Base-by-base conservation (phyloP, 2,113 vertebrate genomes). In the Typhlomys cinereus region DNA sequence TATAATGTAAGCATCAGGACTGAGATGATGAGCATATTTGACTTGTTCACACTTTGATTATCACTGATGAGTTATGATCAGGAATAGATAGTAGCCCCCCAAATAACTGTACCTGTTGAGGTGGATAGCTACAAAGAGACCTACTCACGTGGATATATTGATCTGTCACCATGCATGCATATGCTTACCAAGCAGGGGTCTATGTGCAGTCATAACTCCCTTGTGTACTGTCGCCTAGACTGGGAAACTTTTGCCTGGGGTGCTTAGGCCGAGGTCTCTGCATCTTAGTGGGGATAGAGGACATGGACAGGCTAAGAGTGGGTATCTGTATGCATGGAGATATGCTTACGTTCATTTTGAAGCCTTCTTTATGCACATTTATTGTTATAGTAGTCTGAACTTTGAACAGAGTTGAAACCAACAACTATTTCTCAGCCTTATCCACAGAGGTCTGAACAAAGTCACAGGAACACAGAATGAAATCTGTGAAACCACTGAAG, bases 41-140 rank as follows among this genome's bases (percentile, higher is more conserved):
- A 79, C 29, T 75, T 85, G 39, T 75, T 81, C 83, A 70, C 86
- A 52, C 50, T 91, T 64, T 41, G 66, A 86, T 69, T 39, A 50
- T 59, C 86, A 75, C 59, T 46, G 69, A 86, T 41, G 70, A 54
- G 61, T 59, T 84, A 46, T 0, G 61, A 6, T 95, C 27, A 29
- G 75, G 92, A 94, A 86, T 66, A 95, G 79, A 70, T 41, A 84
- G 52, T 7, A 80, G 31, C 29, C 74, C 76, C 52, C 50, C 4
- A 59, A 81, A 67, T 62, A 50, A 71, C 12, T 39, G 17, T 41
- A 62, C 59, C 52, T 48, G 70, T 17, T 14, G 9, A 87, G 78
- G 44, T 57, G 23, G 69, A 15, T 57, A 34, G 27, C 41, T 67
- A 20, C 52, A 41, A 76, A 84, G 71, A 15, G 34, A 11, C 31